Percentiles rank a stretch among this genome's conserved stretches.
Evolutionary conservation across 2,113 vertebrate genomes (phyloP).

Genomic region (Sterrhoptilus dennistouni): DNA sequence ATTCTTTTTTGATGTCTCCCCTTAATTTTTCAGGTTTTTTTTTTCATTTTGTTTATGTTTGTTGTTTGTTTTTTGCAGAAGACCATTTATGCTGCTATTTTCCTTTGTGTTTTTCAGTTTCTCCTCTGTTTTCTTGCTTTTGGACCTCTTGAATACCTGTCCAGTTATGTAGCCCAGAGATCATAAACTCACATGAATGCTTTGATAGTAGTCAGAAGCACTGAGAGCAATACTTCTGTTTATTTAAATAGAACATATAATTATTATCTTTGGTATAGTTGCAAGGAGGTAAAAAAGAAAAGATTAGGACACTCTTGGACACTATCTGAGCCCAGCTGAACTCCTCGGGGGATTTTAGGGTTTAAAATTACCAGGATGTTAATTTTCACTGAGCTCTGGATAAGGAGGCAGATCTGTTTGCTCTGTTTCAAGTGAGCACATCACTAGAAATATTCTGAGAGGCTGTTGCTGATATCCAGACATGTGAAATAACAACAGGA

Average conservation of each 20-base stretch:
- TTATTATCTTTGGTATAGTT: constrained; percentile 18
- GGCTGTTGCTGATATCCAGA: background rate
- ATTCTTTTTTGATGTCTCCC: background rate
- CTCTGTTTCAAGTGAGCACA: background rate
- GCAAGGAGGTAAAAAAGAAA: background rate
- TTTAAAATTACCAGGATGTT: constrained; percentile 31
- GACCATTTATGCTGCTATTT: background rate
- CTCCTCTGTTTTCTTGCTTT: background rate
- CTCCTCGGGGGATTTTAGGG: background rate
- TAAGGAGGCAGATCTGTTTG: background rate
- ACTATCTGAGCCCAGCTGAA: background rate
- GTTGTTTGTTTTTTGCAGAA: rapidly evolving
- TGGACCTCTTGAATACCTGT: background rate
- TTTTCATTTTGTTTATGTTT: background rate
- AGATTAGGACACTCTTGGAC: background rate
- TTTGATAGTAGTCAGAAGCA: background rate
- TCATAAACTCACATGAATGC: background rate
- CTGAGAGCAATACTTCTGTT: background rate
- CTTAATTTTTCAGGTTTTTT: background rate
- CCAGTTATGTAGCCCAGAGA: background rate
- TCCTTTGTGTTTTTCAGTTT: background rate
- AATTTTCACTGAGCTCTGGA: background rate
- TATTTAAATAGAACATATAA: background rate
- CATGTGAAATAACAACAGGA: background rate
- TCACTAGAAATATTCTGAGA: background rate